Percentiles rank a stretch among this genome's conserved stretches.
Conservation (phyloP, 2,888 invertebrate genomes). For the Volucella bombylans region DNA sequence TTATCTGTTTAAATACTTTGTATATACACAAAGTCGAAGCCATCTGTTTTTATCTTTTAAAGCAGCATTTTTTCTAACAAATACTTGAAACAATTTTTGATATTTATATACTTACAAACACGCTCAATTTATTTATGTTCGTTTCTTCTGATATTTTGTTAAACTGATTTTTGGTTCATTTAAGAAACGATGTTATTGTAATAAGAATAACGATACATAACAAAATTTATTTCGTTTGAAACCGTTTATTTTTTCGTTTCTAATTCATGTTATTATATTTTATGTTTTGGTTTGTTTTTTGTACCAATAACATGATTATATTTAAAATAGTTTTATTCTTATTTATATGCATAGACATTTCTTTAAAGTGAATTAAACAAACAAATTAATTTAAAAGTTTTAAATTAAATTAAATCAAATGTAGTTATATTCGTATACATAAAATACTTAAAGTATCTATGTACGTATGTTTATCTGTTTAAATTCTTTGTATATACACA, state of each 20-base stretch:
- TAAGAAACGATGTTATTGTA: conserved; percentile 6
- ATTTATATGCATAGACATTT: conserved; percentile 51
- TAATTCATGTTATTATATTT: conserved; percentile 18
- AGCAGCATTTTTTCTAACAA: conserved; percentile 6
- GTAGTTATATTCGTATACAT: not conserved
- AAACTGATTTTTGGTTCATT: conserved; percentile 1
- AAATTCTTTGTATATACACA: conserved; percentile 47
- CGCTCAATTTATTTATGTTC: conserved; percentile 8
- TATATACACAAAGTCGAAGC: conserved; percentile 39
- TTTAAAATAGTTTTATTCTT: conserved; percentile 60
- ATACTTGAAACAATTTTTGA: conserved; percentile 2
- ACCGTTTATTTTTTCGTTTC: conserved; percentile 29
- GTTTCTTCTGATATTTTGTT: not conserved
- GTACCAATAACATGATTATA: conserved; percentile 30
- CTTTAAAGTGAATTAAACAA: conserved; percentile 28
- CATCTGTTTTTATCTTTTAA: conserved; percentile 31
- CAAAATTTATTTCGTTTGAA: conserved; percentile 18
- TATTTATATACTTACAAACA: conserved; percentile 22
- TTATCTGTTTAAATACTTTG: conserved; percentile 50
- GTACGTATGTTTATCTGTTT: conserved; percentile 42
- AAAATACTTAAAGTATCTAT: conserved; percentile 29
- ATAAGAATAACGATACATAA: not conserved
- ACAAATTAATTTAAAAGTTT: conserved; percentile 29
- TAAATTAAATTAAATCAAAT: conserved; percentile 46
- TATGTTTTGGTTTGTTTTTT: conserved; percentile 5